Conservation (phyloP, 2,888 invertebrate genomes). For the Cryptophagus acutangulus region DNA sequence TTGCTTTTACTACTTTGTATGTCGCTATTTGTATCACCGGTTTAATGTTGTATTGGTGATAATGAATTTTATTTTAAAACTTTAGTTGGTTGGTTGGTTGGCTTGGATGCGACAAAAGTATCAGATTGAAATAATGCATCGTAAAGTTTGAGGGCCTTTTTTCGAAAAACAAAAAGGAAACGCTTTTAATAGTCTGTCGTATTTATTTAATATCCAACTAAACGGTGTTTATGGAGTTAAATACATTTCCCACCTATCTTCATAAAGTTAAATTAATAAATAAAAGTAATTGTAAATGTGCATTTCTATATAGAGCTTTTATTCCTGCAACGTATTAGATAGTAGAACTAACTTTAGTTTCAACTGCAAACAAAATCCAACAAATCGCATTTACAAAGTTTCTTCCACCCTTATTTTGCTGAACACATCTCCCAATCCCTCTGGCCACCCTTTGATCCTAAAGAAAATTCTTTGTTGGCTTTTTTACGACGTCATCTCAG, state of each 20-base stretch:
- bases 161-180: too few species aligned
- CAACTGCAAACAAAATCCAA: conserved; percentile 41
- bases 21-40: too few species aligned
- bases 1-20: too few species aligned
- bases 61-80: too few species aligned
- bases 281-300: conserved; percentile 1
- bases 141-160: too few species aligned
- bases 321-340: conserved; percentile 5
- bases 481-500: conserved; percentile 45
- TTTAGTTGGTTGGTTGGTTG: too few species aligned
- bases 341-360: conserved; percentile 5
- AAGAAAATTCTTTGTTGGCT: conserved; percentile 37
- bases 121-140: too few species aligned
- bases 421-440: conserved; percentile 15
- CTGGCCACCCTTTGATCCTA: conserved; percentile 28
- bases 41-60: too few species aligned
- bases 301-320: conserved; percentile 6
- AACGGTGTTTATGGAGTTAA: conserved; percentile 4
- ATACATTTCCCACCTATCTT: conserved; percentile 4
- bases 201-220: too few species aligned
- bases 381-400: conserved; percentile 45
- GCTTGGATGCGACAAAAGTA: too few species aligned
- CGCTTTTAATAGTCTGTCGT: too few species aligned
- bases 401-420: conserved; percentile 38
- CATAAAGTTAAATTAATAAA: conserved; percentile 1